These are phyloP conservation scores for Anthoptus insignis DNA, from an alignment of 2,888 invertebrate species.

Conservation along the genomic window DNA sequence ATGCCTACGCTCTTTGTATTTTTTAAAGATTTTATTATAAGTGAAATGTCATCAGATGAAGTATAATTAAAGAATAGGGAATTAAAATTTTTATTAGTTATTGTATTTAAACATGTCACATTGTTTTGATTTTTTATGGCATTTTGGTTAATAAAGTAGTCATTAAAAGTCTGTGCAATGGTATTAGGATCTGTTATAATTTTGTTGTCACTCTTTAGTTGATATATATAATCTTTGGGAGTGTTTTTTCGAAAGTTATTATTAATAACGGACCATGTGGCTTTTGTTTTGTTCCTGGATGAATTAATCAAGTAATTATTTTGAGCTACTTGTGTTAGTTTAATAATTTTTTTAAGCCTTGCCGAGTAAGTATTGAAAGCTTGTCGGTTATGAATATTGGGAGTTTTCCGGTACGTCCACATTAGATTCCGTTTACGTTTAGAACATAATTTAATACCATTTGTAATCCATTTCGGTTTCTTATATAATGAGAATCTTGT, in stretches of 20 bases:
- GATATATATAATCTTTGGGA: not conserved
- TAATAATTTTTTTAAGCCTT: constrained; percentile 16
- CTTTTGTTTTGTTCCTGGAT: not conserved
- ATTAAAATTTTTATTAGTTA: constrained; percentile 9
- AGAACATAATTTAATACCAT: constrained; percentile 10
- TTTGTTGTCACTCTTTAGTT: not conserved
- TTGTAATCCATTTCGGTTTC: constrained; percentile 15
- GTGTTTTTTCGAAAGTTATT: not conserved
- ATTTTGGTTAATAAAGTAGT: constrained; percentile 3
- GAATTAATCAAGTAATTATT: constrained; percentile 9
- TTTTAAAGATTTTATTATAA: not conserved
- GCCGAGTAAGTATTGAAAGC: not conserved
- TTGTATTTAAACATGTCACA: not conserved
- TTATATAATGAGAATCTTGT: not conserved
- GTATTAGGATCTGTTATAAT: not conserved
- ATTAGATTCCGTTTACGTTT: constrained; percentile 10
- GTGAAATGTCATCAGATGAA: not conserved
- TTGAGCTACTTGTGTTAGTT: constrained; percentile 6
- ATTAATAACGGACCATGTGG: not conserved
- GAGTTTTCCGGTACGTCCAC: constrained; percentile 11
- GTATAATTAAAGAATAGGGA: constrained; percentile 5
- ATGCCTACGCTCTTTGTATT: too few species aligned
- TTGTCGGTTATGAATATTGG: not conserved
- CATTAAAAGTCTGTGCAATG: constrained; percentile 10
- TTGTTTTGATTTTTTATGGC: not conserved